Percentiles rank a stretch among this genome's conserved stretches.
phyloP scores from a whole-genome alignment of 2,113 vertebrate genomes.

The Microtus oregoni region DNA sequence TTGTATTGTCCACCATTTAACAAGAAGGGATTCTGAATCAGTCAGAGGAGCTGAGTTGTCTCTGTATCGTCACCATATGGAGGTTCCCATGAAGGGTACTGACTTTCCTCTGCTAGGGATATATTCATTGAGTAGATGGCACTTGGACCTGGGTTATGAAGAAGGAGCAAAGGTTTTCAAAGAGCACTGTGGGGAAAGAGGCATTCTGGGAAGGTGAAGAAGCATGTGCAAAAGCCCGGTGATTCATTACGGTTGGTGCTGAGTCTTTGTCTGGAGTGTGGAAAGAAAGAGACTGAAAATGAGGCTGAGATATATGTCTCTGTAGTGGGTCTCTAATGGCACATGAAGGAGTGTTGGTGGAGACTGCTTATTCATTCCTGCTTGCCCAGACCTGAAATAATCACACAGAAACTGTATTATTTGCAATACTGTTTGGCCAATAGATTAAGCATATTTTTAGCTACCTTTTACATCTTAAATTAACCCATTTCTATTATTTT shows the following conservation, averaged over 20 bases:
- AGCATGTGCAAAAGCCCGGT: not conserved
- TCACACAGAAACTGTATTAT: too few species aligned
- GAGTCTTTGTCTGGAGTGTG: not conserved
- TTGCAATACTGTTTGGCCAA: too few species aligned
- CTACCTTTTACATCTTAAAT: too few species aligned
- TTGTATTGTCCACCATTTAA: not conserved
- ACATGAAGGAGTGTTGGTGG: not conserved
- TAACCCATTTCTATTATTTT: too few species aligned
- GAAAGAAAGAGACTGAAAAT: not conserved
- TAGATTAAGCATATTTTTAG: too few species aligned
- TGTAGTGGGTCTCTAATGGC: not conserved
- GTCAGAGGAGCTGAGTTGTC: not conserved
- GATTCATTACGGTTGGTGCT: not conserved
- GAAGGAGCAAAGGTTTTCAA: not conserved
- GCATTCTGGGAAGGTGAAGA: not conserved
- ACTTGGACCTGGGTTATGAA: not conserved
- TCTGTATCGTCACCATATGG: not conserved
- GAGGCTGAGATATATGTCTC: not conserved
- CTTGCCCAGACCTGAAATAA: too few species aligned
- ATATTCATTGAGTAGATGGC: not conserved
- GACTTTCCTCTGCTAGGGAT: not conserved
- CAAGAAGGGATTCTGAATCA: not conserved
- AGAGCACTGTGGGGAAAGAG: not conserved
- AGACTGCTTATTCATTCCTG: too few species aligned
- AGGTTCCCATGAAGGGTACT: not conserved